phyloP scores from a whole-genome alignment of 1,140 invertebrate species.

The Drosophila pachea region DNA sequence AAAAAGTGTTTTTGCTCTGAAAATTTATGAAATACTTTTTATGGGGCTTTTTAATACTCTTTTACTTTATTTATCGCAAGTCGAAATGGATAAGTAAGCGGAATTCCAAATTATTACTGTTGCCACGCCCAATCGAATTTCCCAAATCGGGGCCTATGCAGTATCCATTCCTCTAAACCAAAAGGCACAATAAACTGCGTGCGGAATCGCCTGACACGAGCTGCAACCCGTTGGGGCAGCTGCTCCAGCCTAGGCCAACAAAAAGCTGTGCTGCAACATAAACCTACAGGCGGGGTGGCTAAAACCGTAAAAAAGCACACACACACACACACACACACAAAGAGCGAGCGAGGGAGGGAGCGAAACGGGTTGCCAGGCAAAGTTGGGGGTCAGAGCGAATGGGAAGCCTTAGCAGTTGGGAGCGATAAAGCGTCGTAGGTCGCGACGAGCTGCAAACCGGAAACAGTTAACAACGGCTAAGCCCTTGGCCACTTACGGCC shows the following conservation, averaged over 20 bases:
- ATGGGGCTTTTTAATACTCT: no score
- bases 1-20: no score
- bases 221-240: neutral
- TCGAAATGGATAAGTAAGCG: no score
- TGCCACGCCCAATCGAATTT: no score
- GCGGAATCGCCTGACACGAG: neutral
- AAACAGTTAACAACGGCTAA: slow-evolving; percentile 73
- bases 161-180: neutral
- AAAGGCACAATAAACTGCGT: slow-evolving; percentile 21
- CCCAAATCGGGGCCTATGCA: neutral
- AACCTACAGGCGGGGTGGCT: neutral
- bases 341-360: neutral
- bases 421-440: slow-evolving; percentile 10
- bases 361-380: slow-evolving; percentile 29
- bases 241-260: slow-evolving; percentile 15
- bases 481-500: slow-evolving; percentile 62
- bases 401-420: slow-evolving; percentile 50
- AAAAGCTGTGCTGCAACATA: slow-evolving; percentile 17
- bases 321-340: neutral
- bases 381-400: slow-evolving; percentile 36
- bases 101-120: no score
- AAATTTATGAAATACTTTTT: no score
- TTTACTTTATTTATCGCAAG: no score
- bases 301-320: slow-evolving; percentile 6
- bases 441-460: slow-evolving; percentile 53